Base-by-base conservation (phyloP, 2,797 vertebrate genomes). In the Tangara arthus region DNA sequence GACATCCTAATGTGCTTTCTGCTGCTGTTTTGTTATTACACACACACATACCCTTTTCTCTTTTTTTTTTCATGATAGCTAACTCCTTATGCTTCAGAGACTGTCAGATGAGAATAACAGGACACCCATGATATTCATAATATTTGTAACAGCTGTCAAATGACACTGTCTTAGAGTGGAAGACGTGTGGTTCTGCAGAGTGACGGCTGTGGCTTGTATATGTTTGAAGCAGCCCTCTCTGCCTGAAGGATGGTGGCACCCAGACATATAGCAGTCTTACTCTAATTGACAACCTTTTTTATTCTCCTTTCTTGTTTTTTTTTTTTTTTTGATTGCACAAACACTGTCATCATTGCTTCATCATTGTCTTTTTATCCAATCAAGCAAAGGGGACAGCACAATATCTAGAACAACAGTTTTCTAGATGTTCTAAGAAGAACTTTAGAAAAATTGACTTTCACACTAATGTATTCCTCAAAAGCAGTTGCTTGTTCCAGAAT, bases 81-180 rank as follows among this genome's bases (percentile, higher is more conserved):
- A 20, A 7, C 52, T 87, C 8, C 17, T 76, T 82, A 34, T 71
- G 20, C 46, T 87, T 85, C 50, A 86, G 64, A 87, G 35, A 56
- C n/a, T 90, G 61, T 86, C 59, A 84, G 63, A 59, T 66, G 32
- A 72, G 93, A 79, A 76, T 49, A 71, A 34, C 2, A 23, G 63
- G 60, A 56, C 20, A 44, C 27, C 59, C 13, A 11, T 65, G 30
- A 42, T 69, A 80, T 76, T 79, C 27, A 27, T 65, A 65, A 59
- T 88, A 75, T 77, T 88, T 59, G 47, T 65, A 93, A 63, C 70
- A 91, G 53, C 81, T 93, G 82, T 93, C 61, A 78, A 76, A 59
- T 84, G 24, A 75, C 75, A 34, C 61, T 61, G n/a, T 71, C 55
- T 66, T 57, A 35, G 55, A 86, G 61, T n/a, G 32, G 87, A 83